Percentiles rank a stretch among this genome's conserved stretches.
These are phyloP conservation scores for Zoroaster sp. DNA, from an alignment of 53 echinoderm and acorn worm genomes.

Conservation along the genomic window DNA sequence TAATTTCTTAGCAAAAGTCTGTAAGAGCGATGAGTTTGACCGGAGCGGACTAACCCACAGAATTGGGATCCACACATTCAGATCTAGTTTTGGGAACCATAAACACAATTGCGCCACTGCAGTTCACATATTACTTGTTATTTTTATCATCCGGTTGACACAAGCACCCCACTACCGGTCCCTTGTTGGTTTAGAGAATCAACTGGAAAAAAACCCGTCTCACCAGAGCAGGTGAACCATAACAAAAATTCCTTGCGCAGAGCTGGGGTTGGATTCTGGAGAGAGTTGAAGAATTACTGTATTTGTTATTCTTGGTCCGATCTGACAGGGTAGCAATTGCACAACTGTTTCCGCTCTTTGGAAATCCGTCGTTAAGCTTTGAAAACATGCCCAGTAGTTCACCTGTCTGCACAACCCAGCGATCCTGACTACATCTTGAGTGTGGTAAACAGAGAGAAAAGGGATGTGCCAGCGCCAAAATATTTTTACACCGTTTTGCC, in stretches of 20 bases:
- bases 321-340: constrained; percentile 15
- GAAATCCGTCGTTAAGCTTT: not conserved
- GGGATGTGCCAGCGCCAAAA: not conserved
- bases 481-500: not conserved
- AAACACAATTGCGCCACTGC: not conserved
- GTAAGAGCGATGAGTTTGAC: too few species aligned
- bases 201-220: not conserved
- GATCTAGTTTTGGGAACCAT: not conserved
- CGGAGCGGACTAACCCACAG: too few species aligned
- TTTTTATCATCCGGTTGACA: constrained; percentile 45
- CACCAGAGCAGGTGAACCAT: constrained; percentile 19
- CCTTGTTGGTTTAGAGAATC: constrained; percentile 14
- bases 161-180: constrained; percentile 39
- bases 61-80: not conserved
- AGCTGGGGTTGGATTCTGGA: not conserved
- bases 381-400: not conserved
- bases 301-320: constrained; percentile 41
- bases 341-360: constrained; percentile 45
- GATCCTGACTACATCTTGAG: not conserved
- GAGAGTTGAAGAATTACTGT: constrained; percentile 53
- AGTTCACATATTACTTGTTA: not conserved
- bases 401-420: constrained; percentile 15
- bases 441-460: not conserved
- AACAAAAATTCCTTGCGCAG: not conserved
- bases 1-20: too few species aligned